phyloP scores from a whole-genome alignment of 2,797 vertebrate species.

The Argyrosomus regius region DNA sequence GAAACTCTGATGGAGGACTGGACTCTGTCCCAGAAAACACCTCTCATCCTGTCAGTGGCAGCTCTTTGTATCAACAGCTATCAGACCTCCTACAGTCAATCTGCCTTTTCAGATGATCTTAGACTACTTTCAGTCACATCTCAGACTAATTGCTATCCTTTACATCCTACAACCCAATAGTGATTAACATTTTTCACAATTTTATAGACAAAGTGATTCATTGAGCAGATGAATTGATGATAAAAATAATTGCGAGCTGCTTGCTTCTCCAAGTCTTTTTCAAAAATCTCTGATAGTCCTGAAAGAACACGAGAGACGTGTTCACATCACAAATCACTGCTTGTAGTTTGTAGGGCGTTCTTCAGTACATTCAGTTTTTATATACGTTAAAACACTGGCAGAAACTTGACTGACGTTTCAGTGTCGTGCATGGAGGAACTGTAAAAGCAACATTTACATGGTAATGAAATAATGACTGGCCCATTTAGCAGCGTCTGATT shows the following conservation, averaged over 20 bases:
- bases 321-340: background rate
- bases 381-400: too few relatives aligned
- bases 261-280: too few relatives aligned
- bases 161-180: background rate
- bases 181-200: background rate
- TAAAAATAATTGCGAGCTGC: background rate
- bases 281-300: background rate
- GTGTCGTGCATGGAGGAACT: background rate
- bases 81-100: conserved; percentile 7
- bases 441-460: background rate
- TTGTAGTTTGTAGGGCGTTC: too few relatives aligned
- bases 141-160: background rate
- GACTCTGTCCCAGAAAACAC: conserved; percentile 28
- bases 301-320: background rate
- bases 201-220: background rate
- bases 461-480: background rate
- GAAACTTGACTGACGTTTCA: background rate
- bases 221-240: background rate
- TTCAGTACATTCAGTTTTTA: background rate
- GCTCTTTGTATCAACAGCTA: conserved; percentile 1
- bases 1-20: conserved; percentile 4
- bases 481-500: background rate
- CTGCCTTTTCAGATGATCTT: conserved; percentile 1
- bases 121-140: background rate
- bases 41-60: background rate